phyloP scores from a whole-genome alignment of 2,888 invertebrate genomes.

The Enoplolaimus lenunculus region DNA sequence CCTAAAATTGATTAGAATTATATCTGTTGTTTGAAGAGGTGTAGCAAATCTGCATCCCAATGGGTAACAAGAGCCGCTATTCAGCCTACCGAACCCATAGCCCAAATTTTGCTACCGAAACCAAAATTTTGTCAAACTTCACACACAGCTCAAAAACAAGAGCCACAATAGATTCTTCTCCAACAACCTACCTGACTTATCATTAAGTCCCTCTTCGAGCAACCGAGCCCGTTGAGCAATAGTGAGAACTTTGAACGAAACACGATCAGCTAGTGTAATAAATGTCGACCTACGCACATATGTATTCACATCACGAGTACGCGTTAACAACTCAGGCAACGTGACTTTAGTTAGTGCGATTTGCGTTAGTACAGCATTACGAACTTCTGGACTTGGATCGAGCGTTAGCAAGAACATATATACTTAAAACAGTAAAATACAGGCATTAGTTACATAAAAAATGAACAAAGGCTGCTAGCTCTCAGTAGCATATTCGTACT shows the following conservation, averaged over 20 bases:
- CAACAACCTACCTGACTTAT: constrained; percentile 48
- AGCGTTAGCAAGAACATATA: constrained; percentile 39
- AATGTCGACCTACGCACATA: constrained; percentile 55
- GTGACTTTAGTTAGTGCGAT: constrained; percentile 60
- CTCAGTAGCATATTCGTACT: too few species aligned
- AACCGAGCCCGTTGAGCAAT: constrained; percentile 54
- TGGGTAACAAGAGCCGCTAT: too few species aligned
- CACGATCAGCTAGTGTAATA: constrained; percentile 46
- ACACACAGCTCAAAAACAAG: background rate
- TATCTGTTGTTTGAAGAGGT: too few species aligned
- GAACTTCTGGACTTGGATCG: constrained; percentile 62
- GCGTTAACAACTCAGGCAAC: constrained; percentile 55
- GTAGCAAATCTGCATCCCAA: too few species aligned
- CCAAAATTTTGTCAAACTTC: background rate
- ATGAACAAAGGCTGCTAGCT: too few species aligned
- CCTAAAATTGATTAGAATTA: too few species aligned
- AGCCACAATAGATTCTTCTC: constrained; percentile 16
- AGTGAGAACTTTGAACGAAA: constrained; percentile 51
- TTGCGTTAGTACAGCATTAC: constrained; percentile 55
- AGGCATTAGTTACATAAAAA: too few species aligned
- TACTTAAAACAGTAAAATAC: constrained; percentile 30
- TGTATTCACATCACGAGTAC: constrained; percentile 62
- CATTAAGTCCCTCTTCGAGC: constrained; percentile 53
- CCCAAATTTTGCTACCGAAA: background rate
- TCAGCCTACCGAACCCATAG: too few species aligned